A percentile compares a stretch with the other conserved stretches of the same genome.
Evolutionary conservation across 2,113 vertebrate genomes (phyloP).

Genomic region (Pavo muticus): DNA sequence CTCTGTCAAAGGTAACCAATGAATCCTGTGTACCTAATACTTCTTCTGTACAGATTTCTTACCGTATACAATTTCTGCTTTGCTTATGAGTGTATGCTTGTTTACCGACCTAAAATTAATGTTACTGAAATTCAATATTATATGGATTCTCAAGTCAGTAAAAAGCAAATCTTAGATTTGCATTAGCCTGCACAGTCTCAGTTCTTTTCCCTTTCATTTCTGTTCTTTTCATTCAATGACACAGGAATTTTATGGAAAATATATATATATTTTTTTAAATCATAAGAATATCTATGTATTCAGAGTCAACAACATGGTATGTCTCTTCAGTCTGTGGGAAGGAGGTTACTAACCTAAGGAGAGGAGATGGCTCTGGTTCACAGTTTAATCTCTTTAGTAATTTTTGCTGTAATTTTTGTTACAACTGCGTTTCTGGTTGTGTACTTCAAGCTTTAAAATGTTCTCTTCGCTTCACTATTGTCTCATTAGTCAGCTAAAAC

Average conservation of each 20-base stretch:
- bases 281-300: not conserved
- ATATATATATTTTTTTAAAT: not conserved
- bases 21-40: not conserved
- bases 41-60: not conserved
- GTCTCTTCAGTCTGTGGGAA: not conserved
- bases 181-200: not conserved
- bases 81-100: not conserved
- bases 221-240: not conserved
- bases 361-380: not conserved
- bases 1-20: not conserved
- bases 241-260: not conserved
- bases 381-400: not conserved
- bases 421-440: not conserved
- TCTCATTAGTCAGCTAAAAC: not conserved
- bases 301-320: not conserved
- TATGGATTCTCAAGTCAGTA: not conserved
- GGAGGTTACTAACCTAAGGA: not conserved
- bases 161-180: not conserved
- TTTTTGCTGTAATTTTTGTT: not conserved
- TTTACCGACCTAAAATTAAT: not conserved
- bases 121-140: not conserved
- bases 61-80: not conserved
- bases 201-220: not conserved
- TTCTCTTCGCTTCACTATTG: not conserved
- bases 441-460: not conserved